phyloP scores from a whole-genome alignment of 2,888 invertebrate genomes.

The Heteropelma amictum region DNA sequence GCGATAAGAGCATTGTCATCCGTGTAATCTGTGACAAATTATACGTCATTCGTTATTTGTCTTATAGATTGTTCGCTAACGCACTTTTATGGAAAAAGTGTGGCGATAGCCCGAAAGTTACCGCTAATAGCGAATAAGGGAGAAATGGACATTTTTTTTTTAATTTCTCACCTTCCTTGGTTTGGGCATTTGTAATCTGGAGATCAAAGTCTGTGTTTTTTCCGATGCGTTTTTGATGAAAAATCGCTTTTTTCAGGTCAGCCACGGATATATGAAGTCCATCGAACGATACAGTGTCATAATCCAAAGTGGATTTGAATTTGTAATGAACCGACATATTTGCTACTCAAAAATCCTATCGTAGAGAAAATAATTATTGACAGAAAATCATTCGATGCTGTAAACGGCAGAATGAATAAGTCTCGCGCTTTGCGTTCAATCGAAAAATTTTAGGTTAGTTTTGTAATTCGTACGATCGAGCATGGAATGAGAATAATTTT shows the following conservation, averaged over 20 bases:
- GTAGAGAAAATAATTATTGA: not conserved
- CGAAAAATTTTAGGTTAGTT: constrained; percentile 20
- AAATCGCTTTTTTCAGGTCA: constrained; percentile 96
- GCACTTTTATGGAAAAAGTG: too few relatives aligned
- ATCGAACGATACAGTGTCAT: constrained; percentile 97
- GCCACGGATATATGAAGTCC: constrained; percentile 97
- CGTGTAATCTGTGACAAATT: constrained; percentile 85
- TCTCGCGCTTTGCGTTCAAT: not conserved
- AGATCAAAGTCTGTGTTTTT: constrained; percentile 97
- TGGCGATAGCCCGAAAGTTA: too few relatives aligned
- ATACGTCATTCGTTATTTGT: not conserved
- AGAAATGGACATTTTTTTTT: constrained; percentile 25
- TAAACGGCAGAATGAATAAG: too few relatives aligned
- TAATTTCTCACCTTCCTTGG: constrained; percentile 90
- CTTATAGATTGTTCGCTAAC: too few relatives aligned
- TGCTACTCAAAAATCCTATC: constrained; percentile 62
- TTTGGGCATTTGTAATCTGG: constrained; percentile 97
- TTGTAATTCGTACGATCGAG: not conserved
- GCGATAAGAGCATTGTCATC: constrained; percentile 95
- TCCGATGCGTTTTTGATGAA: constrained; percentile 96
- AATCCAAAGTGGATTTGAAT: constrained; percentile 97
- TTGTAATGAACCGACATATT: constrained; percentile 98
- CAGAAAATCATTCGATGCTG: not conserved
- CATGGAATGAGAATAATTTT: not conserved
- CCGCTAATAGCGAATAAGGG: too few relatives aligned